phyloP scores from a whole-genome alignment of 2,888 invertebrate genomes.

The Epinotia ramella region DNA sequence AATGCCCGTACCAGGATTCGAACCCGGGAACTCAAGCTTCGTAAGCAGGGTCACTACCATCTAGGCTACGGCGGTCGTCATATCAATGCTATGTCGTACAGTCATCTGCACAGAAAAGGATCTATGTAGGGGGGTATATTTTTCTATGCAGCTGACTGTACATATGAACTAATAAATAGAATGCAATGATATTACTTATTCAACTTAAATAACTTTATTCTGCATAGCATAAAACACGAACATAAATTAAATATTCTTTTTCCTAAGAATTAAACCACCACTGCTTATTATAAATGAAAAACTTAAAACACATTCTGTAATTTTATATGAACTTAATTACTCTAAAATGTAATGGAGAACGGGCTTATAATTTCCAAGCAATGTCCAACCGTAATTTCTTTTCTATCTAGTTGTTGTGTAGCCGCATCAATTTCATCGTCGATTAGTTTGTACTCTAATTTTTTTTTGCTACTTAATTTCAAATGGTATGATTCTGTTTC shows the following conservation, averaged over 20 bases:
- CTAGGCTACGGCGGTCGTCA: no score
- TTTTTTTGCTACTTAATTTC: neutral
- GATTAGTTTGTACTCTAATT: conserved; percentile 1
- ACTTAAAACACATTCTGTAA: neutral
- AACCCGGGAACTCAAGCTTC: no score
- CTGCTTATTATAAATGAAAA: neutral
- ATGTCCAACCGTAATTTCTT: conserved; percentile 10
- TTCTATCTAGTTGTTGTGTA: conserved; percentile 8
- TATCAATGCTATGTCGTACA: no score
- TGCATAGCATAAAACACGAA: conserved; percentile 1
- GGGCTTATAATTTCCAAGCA: conserved; percentile 9
- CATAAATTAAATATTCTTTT: neutral
- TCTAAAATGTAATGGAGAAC: neutral
- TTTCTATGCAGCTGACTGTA: no score
- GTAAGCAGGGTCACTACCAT: no score
- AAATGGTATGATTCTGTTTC: neutral
- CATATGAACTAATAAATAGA: neutral
- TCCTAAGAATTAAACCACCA: neutral
- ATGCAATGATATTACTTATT: conserved; percentile 6
- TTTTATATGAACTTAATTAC: neutral
- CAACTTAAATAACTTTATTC: conserved; percentile 12
- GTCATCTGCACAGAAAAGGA: no score
- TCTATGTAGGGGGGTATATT: no score
- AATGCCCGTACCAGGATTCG: no score
- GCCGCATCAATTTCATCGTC: conserved; percentile 5